Evolutionary conservation across 2,797 vertebrate genomes (phyloP).

Genomic region (Pampus argenteus): DNA sequence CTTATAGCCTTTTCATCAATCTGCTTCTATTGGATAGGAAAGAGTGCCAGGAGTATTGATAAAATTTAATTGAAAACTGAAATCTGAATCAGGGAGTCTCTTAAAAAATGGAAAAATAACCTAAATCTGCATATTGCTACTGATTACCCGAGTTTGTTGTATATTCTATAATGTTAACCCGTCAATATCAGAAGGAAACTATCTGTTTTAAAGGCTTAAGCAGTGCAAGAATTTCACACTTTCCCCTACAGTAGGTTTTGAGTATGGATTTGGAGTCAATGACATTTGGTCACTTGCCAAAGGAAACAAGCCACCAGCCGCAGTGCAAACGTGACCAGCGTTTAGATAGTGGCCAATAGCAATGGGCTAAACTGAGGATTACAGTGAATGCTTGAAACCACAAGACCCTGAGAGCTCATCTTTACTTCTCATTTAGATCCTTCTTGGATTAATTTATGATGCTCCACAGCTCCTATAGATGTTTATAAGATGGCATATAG

Average conservation of each 20-base stretch:
- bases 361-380: neutral
- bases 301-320: constrained; percentile 25
- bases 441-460: constrained; percentile 26
- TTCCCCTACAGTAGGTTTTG: neutral
- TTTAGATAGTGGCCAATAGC: neutral
- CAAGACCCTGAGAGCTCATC: neutral
- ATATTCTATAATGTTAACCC: neutral
- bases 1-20: neutral
- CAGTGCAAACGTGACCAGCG: constrained; percentile 19
- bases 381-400: neutral
- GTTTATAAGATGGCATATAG: constrained; percentile 27
- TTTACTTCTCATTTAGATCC: constrained; percentile 19
- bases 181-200: neutral
- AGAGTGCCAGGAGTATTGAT: neutral
- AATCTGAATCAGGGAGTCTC: neutral
- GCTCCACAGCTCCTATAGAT: constrained; percentile 10
- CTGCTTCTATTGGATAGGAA: neutral
- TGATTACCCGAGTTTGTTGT: neutral
- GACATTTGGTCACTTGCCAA: constrained; percentile 28
- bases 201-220: neutral
- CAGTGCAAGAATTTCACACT: neutral
- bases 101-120: neutral
- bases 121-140: neutral
- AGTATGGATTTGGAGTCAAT: neutral
- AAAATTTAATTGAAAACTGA: neutral